Evolutionary conservation across 1,140 invertebrate species (phyloP).

Genomic region (Condylostylus longicornis): DNA sequence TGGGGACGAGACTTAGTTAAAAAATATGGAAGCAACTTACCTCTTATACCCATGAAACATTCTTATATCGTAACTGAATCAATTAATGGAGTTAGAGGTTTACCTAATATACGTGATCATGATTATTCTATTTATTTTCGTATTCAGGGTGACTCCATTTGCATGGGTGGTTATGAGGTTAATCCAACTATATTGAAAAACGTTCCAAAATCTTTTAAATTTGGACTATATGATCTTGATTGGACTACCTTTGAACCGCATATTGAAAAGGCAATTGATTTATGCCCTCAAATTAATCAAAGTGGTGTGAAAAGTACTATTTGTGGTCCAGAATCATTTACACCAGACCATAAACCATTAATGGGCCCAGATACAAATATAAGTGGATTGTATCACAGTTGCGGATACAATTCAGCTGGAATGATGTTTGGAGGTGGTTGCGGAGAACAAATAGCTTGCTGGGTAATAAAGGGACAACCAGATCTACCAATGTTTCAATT

Average conservation of each 20-base stretch:
- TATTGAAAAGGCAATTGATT: slow-evolving; percentile 51
- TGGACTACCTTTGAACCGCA: slow-evolving; percentile 69
- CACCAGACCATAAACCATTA: slow-evolving; percentile 79
- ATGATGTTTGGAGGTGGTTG: slow-evolving; percentile 83
- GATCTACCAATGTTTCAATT: slow-evolving; percentile 71
- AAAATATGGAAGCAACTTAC: slow-evolving; percentile 55
- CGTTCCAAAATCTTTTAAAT: slow-evolving; percentile 59
- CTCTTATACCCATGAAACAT: slow-evolving; percentile 71
- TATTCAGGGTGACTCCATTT: slow-evolving; percentile 64
- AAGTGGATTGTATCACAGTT: slow-evolving; percentile 56
- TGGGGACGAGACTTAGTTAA: slow-evolving; percentile 62
- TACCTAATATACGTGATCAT: slow-evolving; percentile 72
- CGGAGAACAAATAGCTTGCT: slow-evolving; percentile 66
- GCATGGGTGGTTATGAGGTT: slow-evolving; percentile 73
- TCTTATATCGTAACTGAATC: slow-evolving; percentile 71
- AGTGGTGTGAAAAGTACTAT: slow-evolving; percentile 73
- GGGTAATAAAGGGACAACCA: slow-evolving; percentile 68
- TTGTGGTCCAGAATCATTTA: slow-evolving; percentile 75
- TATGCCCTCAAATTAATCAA: slow-evolving; percentile 55
- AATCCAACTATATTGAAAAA: slow-evolving; percentile 68
- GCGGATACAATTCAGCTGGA: slow-evolving; percentile 76
- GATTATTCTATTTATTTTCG: slow-evolving; percentile 71
- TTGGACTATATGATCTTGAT: slow-evolving; percentile 71
- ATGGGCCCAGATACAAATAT: slow-evolving; percentile 35
- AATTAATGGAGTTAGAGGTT: slow-evolving; percentile 51